Evolutionary conservation across 2,113 vertebrate species (phyloP).

Genomic region (Coryphaenoides rupestris): DNA sequence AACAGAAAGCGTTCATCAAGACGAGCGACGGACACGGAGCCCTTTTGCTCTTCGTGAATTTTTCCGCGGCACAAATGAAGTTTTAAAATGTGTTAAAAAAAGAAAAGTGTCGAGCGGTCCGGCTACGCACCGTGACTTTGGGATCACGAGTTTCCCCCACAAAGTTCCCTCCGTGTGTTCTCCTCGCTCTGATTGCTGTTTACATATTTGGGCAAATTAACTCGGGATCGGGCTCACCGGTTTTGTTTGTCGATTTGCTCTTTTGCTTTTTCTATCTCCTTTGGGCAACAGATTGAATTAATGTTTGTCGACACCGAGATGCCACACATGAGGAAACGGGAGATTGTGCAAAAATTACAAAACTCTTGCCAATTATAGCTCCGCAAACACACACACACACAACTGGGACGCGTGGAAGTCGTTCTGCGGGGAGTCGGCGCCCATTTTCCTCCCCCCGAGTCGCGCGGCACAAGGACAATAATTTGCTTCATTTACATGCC

Average conservation of each 20-base stretch:
- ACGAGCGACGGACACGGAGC: neutral
- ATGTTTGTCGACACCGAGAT: slow-evolving; percentile 72
- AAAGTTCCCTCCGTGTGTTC: slow-evolving; percentile 59
- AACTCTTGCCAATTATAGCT: slow-evolving; percentile 71
- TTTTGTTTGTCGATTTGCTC: slow-evolving; percentile 77
- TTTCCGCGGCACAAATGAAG: slow-evolving; percentile 43
- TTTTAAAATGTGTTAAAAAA: slow-evolving; percentile 46
- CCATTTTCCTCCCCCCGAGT: slow-evolving; percentile 51
- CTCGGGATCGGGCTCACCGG: slow-evolving; percentile 61
- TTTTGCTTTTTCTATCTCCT: slow-evolving; percentile 74
- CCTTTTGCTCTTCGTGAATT: slow-evolving; percentile 34
- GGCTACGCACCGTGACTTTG: slow-evolving; percentile 43
- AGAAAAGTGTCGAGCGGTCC: slow-evolving; percentile 43
- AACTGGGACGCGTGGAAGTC: slow-evolving; percentile 15
- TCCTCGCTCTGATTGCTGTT: slow-evolving; percentile 70
- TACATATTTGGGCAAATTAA: slow-evolving; percentile 75
- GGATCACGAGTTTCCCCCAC: slow-evolving; percentile 55
- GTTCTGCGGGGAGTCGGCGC: slow-evolving; percentile 39
- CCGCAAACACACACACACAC: slow-evolving; percentile 69
- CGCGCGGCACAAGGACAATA: slow-evolving; percentile 55
- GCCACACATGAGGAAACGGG: slow-evolving; percentile 70
- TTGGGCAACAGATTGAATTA: slow-evolving; percentile 77
- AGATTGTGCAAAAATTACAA: slow-evolving; percentile 71
- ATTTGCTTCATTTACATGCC: slow-evolving; percentile 66
- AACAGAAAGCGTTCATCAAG: no score